Base-by-base conservation (phyloP, 1,140 invertebrate genomes). In the Drosophila guanche region DNA sequence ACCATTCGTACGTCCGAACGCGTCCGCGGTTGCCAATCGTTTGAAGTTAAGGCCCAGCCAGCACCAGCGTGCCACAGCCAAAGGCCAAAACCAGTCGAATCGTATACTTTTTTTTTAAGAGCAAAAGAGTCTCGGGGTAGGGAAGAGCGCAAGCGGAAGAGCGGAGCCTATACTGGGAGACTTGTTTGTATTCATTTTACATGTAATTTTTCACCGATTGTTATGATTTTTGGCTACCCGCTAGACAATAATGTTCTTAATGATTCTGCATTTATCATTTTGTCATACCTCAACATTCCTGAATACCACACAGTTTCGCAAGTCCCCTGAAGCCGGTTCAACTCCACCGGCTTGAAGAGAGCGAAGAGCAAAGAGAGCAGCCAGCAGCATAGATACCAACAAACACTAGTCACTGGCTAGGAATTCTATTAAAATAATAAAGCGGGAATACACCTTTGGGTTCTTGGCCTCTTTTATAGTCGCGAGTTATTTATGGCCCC, bases 1-100 rank as follows among this genome's bases (percentile, higher is more conserved):
- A 65, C 70, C 62, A 65, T 79, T 57, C 79, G 50, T 45, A 86
- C 81, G 81, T 85, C 81, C 79, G 81, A 79, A 86, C 81, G 81
- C 81, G 76, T 62, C 81, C 56, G 69, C 58, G 81, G 73, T 77
- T 86, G 57, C 69, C 57, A 77, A 63, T 76, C 80, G 81, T 74
- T 86, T 85, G 81, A 85, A 84, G 70, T 84, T 67, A 51, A 41
- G 68, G 45, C 60, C 27, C 33, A 48, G 29, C 12, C 43, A 33
- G 40, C 41, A 23, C n/a, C 2, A 29, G 45, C 16, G 16, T 20
- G 56, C 46, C 45, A 20, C 33, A 53, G 27, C 4, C 47, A 61
- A 68, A 52, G 40, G 53, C 50, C 59, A 53, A 53, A 48, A 63
- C 29, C 25, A 57, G 40, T 23, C 33, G 43, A 10, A 37, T 33